These are phyloP conservation scores for Trypoxylus dichotomus DNA, from an alignment of 1,140 invertebrate species.

Conservation along the genomic window DNA sequence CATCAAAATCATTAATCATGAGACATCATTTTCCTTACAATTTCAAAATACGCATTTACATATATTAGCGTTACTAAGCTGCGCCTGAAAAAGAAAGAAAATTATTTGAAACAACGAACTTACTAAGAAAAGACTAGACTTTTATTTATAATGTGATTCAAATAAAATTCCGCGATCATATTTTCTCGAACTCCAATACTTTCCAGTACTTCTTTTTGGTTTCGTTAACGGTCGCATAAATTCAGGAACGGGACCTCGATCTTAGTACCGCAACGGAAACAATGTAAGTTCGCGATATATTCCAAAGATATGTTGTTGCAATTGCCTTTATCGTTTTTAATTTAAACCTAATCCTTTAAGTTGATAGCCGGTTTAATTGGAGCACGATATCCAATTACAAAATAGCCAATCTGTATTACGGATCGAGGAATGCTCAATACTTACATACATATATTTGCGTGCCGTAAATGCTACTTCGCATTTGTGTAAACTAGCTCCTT, in stretches of 20 bases:
- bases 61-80: no score
- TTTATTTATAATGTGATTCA: no score
- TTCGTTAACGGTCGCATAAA: background rate
- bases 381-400: conserved; percentile 6
- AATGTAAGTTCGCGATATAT: background rate
- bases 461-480: background rate
- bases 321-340: conserved; percentile 3
- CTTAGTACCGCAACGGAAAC: background rate
- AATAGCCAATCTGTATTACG: background rate
- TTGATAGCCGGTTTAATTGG: background rate
- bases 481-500: background rate
- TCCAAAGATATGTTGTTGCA: background rate
- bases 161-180: no score
- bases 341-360: background rate
- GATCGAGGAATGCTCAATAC: background rate
- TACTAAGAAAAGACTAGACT: no score
- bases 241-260: background rate
- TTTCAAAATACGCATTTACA: no score
- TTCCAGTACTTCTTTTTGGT: no score
- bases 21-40: no score
- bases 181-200: no score
- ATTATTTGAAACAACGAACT: no score
- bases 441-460: background rate
- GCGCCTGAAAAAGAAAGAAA: no score
- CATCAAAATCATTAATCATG: no score